Evolutionary conservation across 2,888 invertebrate species (phyloP).

Genomic region (Galerucella calmariensis): DNA sequence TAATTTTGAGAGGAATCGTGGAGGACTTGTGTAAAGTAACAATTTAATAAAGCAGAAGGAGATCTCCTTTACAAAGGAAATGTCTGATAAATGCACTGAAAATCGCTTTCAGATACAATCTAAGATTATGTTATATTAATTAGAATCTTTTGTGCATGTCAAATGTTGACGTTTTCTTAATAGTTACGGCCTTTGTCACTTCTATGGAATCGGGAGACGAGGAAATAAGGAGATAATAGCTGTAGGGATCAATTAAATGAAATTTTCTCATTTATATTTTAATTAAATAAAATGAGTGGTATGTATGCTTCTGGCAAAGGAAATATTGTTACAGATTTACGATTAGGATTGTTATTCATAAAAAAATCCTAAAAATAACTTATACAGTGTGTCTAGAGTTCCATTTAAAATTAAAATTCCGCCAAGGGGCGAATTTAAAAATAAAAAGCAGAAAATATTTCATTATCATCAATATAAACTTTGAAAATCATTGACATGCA

Average conservation of each 20-base stretch:
- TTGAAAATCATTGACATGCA: no score
- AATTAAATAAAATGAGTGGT: neutral
- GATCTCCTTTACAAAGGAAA: slow-evolving; percentile 36
- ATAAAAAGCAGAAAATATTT: no score
- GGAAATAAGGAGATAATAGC: neutral
- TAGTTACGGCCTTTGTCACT: slow-evolving; percentile 36
- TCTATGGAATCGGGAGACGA: slow-evolving; percentile 26
- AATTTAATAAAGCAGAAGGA: slow-evolving; percentile 38
- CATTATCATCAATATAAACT: no score
- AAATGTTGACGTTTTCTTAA: slow-evolving; percentile 48
- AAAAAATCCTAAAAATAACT: no score
- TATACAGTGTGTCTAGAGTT: no score
- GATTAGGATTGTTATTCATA: no score
- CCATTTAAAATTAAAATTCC: no score
- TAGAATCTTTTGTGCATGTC: slow-evolving; percentile 48
- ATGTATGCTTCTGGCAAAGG: neutral
- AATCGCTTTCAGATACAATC: slow-evolving; percentile 49
- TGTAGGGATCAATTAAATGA: neutral
- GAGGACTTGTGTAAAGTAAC: slow-evolving; percentile 18
- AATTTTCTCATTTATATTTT: slow-evolving; percentile 1
- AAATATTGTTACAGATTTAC: neutral
- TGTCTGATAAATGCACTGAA: slow-evolving; percentile 38
- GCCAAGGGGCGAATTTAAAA: no score
- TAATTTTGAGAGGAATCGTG: neutral
- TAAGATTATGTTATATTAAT: slow-evolving; percentile 52